These are phyloP conservation scores for Anolis sagrei DNA, from an alignment of 2,113 vertebrate genomes.

Conservation along the genomic window DNA sequence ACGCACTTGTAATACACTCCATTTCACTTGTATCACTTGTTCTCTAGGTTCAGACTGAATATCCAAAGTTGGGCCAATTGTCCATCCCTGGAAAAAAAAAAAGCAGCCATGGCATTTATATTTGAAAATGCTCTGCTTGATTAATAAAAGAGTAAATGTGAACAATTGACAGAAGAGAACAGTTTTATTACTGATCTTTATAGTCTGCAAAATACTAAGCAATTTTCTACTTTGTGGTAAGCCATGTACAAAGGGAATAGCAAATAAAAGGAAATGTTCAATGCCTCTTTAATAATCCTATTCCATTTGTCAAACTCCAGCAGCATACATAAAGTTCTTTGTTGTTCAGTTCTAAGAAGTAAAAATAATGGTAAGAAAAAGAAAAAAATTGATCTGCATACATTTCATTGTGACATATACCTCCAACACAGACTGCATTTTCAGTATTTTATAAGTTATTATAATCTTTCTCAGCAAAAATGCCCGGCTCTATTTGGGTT, in stretches of 20 bases:
- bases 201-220: slow-evolving; percentile 36
- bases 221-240: slow-evolving; percentile 26
- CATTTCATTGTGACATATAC: neutral
- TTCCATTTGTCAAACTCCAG: slow-evolving; percentile 24
- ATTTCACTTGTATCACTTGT: neutral
- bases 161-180: slow-evolving; percentile 43
- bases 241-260: slow-evolving; percentile 34
- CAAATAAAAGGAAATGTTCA: slow-evolving; percentile 43
- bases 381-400: neutral
- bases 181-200: slow-evolving; percentile 39
- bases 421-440: neutral
- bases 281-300: slow-evolving; percentile 35
- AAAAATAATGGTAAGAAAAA: neutral
- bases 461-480: too few relatives aligned
- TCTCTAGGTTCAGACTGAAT: neutral
- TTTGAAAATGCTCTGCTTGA: slow-evolving; percentile 17
- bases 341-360: slow-evolving; percentile 20
- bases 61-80: slow-evolving; percentile 16
- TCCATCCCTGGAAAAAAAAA: slow-evolving; percentile 24
- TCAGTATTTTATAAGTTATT: neutral
- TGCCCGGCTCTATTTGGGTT: too few relatives aligned
- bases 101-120: slow-evolving; percentile 6
- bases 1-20: neutral
- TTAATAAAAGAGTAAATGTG: slow-evolving; percentile 9
- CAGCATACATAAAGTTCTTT: slow-evolving; percentile 8